Conservation (phyloP, 2,888 invertebrate species). For the Latheticus oryzae region DNA sequence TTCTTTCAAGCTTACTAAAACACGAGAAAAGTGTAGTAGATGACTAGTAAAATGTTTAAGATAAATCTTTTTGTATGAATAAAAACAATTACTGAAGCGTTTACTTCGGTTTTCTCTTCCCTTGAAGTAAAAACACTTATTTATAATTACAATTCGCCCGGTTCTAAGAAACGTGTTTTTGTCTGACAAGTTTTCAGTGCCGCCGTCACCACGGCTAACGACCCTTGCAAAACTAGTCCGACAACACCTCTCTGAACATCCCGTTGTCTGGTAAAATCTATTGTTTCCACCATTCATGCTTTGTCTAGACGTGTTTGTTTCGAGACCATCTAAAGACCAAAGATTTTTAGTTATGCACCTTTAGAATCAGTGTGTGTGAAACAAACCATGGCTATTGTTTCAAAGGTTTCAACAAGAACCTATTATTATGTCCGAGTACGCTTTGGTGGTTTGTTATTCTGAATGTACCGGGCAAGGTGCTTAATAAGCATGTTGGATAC, state of each 20-base stretch:
- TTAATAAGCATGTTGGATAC: constrained; percentile 28
- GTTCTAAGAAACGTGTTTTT: constrained; percentile 16
- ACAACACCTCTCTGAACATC: constrained; percentile 32
- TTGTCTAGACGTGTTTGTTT: constrained; percentile 23
- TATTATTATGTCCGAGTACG: constrained; percentile 25
- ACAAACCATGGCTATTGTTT: constrained; percentile 12
- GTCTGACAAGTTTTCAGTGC: constrained; percentile 15
- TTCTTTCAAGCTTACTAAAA: too few species aligned
- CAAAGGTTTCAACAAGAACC: constrained; percentile 23
- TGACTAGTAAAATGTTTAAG: too few species aligned
- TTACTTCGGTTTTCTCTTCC: too few species aligned
- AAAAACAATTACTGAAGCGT: too few species aligned
- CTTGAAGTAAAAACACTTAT: constrained; percentile 4
- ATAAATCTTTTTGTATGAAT: too few species aligned
- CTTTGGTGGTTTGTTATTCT: constrained; percentile 19
- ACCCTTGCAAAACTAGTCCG: constrained; percentile 38
- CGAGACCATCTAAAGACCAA: too few species aligned
- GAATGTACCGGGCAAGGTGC: constrained; percentile 13
- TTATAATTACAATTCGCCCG: constrained; percentile 9
- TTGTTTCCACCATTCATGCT: constrained; percentile 28
- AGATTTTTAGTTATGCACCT: constrained; percentile 24
- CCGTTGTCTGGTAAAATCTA: constrained; percentile 25
- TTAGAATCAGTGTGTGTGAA: too few species aligned
- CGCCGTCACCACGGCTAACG: constrained; percentile 35
- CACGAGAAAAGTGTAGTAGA: too few species aligned